Base-by-base conservation (phyloP, 2,797 vertebrate species). In the Erithacus rubecula region DNA sequence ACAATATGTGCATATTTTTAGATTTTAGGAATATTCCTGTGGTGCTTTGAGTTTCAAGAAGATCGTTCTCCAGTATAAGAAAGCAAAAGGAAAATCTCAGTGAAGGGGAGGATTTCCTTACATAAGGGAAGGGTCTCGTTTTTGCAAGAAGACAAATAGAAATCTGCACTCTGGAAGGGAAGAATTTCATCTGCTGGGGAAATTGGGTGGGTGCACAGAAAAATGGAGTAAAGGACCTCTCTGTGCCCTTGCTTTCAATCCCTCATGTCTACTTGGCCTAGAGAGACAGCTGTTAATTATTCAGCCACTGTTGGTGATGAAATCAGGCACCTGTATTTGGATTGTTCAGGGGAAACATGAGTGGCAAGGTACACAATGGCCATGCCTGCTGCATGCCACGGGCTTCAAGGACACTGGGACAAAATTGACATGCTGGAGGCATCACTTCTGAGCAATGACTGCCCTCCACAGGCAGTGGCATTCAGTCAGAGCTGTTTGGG, bases 101-200 rank as follows among this genome's bases (percentile, higher is more conserved):
- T 29, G 53, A 89, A 79, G 30, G 10, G 24, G 78, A 65, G 12
- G 6, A 15, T 69, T 75, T 75, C 20, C 32, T 78, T 47, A 11
- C 0, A 0, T 22, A 59, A 17, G 6, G 17, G 20, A 63, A 55
- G 8, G 14, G 4, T n/a, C 3, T 6, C 3, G 1, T 46, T 46
- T 87, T 71, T 76, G 19, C 4, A 12, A 76, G 51, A 67, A 46
- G 39, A 36, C 15, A 39, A 18, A 86, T 2, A 24, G 44, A 55
- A 83, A 43, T 44, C 41, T 64, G 32, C 29, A 21, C 67, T 52
- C 49, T 59, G 37, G 30, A 78, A 81, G 22, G 47, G 19, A 37
- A 9, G 6, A 87, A 5, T 46, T 69, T 69, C 12, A 51, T 17
- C 29, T 41, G 29, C 6, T 3, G 0, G 6, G 10, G 43, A 47